Conservation (phyloP, 1,140 invertebrate species). For the Steinernema feltiae region DNA sequence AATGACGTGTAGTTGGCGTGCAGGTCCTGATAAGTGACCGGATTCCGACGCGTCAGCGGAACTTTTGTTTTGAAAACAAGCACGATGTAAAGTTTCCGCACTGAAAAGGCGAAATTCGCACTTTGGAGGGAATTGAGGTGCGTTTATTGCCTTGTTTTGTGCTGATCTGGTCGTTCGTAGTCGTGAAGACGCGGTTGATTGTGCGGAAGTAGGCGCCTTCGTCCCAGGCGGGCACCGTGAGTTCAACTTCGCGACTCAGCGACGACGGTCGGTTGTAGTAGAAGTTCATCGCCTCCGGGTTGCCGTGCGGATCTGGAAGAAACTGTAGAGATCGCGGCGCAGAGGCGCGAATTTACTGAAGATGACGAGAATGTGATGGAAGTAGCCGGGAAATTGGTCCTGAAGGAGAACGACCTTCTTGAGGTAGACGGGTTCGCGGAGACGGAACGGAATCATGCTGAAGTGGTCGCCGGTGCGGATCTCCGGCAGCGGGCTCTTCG, state of each 20-base stretch:
- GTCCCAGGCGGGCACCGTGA: slow-evolving; percentile 38
- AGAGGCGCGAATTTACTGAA: slow-evolving; percentile 29
- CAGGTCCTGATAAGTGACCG: slow-evolving; percentile 21
- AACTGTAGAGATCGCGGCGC: background rate
- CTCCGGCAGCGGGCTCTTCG: slow-evolving; percentile 34
- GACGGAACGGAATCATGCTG: slow-evolving; percentile 33
- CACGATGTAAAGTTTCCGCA: slow-evolving; percentile 33
- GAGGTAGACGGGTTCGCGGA: slow-evolving; percentile 34
- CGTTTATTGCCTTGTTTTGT: slow-evolving; percentile 26
- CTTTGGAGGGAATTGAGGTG: background rate
- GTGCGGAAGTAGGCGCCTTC: slow-evolving; percentile 41
- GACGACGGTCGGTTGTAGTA: slow-evolving; percentile 41
- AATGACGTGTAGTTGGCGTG: slow-evolving; percentile 34
- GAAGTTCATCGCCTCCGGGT: slow-evolving; percentile 40
- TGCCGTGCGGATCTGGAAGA: slow-evolving; percentile 37
- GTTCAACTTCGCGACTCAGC: slow-evolving; percentile 30
- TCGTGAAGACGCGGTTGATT: slow-evolving; percentile 38
- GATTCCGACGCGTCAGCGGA: slow-evolving; percentile 23
- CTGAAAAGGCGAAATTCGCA: slow-evolving; percentile 21
- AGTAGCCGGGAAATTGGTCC: slow-evolving; percentile 31
- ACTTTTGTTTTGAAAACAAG: slow-evolving; percentile 32
- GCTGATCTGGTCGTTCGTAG: slow-evolving; percentile 36
- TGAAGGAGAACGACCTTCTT: slow-evolving; percentile 32
- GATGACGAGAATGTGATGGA: slow-evolving; percentile 32
- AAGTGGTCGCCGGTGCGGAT: slow-evolving; percentile 39